These are phyloP conservation scores for Gymnocheta viridis DNA, from an alignment of 2,888 invertebrate species.

Conservation along the genomic window DNA sequence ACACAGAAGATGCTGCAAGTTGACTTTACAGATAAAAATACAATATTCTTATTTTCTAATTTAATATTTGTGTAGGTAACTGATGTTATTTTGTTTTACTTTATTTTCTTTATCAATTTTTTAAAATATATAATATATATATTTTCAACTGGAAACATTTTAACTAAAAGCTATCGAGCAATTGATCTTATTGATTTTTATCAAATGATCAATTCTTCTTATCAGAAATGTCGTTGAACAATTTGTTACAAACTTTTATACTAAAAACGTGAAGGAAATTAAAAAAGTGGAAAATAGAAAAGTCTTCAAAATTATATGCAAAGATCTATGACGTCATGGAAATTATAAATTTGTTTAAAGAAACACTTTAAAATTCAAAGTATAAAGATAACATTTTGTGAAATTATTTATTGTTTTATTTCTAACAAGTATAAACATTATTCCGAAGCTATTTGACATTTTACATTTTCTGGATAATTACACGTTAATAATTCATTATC, in stretches of 20 bases:
- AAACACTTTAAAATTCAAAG: neutral
- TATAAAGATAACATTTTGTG: too few species aligned
- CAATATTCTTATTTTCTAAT: conserved; percentile 36
- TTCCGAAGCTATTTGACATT: conserved; percentile 6
- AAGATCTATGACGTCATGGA: neutral
- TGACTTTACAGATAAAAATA: neutral
- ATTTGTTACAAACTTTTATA: neutral
- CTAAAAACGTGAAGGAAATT: neutral
- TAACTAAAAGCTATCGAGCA: neutral
- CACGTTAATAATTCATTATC: conserved; percentile 27
- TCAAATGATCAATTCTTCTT: neutral
- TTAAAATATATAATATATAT: neutral
- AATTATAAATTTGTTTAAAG: too few species aligned
- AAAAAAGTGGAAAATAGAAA: neutral
- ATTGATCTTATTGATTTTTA: neutral
- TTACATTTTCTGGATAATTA: conserved; percentile 28
- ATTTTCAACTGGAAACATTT: conserved; percentile 8
- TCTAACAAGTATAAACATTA: neutral
- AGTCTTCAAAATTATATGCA: neutral
- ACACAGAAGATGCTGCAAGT: conserved; percentile 28
- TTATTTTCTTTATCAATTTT: conserved; percentile 30
- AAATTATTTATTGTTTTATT: neutral
- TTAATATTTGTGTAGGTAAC: conserved; percentile 54
- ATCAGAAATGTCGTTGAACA: neutral
- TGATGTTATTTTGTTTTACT: conserved; percentile 35